A percentile compares a stretch with the other conserved stretches of the same genome.
These are phyloP conservation scores for Gulo gulo DNA, from an alignment of 2,113 vertebrate species.

Conservation along the genomic window DNA sequence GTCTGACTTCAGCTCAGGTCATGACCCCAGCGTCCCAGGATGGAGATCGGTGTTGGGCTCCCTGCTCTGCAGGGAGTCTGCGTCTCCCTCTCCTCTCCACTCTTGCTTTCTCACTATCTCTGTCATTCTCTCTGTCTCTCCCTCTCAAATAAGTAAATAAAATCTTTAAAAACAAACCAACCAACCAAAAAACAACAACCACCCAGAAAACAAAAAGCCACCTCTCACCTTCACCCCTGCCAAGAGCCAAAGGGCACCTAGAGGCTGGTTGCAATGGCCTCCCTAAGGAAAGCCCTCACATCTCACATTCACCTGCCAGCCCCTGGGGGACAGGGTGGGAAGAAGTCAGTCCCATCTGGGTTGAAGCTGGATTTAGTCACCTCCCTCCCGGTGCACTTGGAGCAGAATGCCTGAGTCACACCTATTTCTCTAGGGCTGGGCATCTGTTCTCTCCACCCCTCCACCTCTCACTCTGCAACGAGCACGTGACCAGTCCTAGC, in stretches of 20 bases:
- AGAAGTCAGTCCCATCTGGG: background rate
- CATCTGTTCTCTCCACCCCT: too few relatives aligned
- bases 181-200: background rate
- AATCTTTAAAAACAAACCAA: background rate
- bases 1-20: too few relatives aligned
- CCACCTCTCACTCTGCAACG: background rate
- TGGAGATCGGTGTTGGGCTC: too few relatives aligned
- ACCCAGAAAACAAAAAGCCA: background rate
- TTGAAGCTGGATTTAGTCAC: background rate
- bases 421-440: too few relatives aligned
- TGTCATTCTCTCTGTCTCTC: too few relatives aligned
- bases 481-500: background rate
- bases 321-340: background rate
- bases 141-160: too few relatives aligned
- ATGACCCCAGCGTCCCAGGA: too few relatives aligned
- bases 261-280: background rate
- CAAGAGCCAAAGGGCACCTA: background rate
- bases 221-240: background rate
- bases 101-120: too few relatives aligned
- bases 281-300: background rate
- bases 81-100: too few relatives aligned
- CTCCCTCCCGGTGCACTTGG: background rate
- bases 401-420: background rate
- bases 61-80: too few relatives aligned
- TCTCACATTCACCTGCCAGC: background rate